A percentile compares a stretch with the other conserved stretches of the same genome.
These are phyloP conservation scores for Amblyraja radiata DNA, from an alignment of 2,797 vertebrate genomes.

Conservation along the genomic window DNA sequence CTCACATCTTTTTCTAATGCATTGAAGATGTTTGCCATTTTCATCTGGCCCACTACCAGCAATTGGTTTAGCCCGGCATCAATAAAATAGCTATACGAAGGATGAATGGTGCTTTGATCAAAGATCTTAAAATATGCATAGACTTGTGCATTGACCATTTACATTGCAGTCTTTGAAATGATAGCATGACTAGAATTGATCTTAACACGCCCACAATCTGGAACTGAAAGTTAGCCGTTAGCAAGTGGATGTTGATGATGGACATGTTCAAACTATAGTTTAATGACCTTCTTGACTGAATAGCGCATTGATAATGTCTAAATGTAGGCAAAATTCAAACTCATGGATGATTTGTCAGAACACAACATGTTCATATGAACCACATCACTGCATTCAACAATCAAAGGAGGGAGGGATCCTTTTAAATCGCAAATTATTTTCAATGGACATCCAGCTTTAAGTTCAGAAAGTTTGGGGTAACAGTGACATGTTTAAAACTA, in stretches of 20 bases:
- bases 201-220: background rate
- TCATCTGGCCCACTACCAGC: background rate
- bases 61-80: background rate
- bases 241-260: background rate
- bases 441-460: background rate
- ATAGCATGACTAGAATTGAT: background rate
- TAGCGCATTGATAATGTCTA: background rate
- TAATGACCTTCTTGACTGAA: background rate
- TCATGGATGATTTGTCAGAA: background rate
- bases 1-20: background rate
- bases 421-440: background rate
- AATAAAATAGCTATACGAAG: background rate
- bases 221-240: background rate
- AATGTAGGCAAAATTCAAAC: background rate
- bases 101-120: slow-evolving; percentile 22
- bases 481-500: background rate
- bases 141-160: background rate
- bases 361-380: background rate
- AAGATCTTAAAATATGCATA: background rate
- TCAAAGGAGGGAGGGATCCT: background rate
- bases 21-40: background rate
- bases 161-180: background rate
- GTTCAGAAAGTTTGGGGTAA: background rate
- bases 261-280: background rate
- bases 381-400: background rate